These are phyloP conservation scores for Poecile montanus DNA, from an alignment of 2,797 vertebrate genomes.

Conservation along the genomic window DNA sequence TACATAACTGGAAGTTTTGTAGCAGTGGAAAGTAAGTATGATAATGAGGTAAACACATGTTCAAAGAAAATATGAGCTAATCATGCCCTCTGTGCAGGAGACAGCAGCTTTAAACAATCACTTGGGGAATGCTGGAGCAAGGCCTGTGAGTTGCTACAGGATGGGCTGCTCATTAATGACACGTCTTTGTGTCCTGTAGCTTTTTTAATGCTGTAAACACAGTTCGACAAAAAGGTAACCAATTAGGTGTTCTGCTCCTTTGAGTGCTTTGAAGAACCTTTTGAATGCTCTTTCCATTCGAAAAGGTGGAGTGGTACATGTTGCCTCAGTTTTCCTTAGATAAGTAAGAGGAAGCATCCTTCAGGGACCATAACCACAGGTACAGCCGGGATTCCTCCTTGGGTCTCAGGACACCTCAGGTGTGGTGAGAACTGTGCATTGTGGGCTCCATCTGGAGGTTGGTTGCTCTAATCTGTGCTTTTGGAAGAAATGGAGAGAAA, in stretches of 20 bases:
- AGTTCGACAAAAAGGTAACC: neutral
- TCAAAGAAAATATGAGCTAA: neutral
- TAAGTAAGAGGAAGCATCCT: neutral
- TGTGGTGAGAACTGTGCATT: neutral
- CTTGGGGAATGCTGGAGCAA: neutral
- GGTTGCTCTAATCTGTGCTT: neutral
- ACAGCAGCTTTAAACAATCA: conserved; percentile 10
- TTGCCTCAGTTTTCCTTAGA: neutral
- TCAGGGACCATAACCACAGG: neutral
- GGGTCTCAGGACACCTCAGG: accelerated
- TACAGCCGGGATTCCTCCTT: neutral
- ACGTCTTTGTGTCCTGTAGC: neutral
- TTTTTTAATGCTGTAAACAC: neutral
- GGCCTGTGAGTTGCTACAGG: neutral
- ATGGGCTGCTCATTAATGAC: neutral
- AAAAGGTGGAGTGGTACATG: neutral
- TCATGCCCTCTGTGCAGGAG: neutral
- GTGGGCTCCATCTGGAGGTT: conserved; percentile 64
- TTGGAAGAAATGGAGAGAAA: neutral
- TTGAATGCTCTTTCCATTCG: neutral
- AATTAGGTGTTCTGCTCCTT: neutral
- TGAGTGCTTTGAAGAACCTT: neutral
- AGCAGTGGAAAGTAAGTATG: conserved; percentile 18
- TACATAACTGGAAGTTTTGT: conserved; percentile 10
- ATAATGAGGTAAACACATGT: conserved; percentile 59